These are phyloP conservation scores for Trichacis sp. DNA, from an alignment of 2,888 invertebrate species.

Conservation along the genomic window DNA sequence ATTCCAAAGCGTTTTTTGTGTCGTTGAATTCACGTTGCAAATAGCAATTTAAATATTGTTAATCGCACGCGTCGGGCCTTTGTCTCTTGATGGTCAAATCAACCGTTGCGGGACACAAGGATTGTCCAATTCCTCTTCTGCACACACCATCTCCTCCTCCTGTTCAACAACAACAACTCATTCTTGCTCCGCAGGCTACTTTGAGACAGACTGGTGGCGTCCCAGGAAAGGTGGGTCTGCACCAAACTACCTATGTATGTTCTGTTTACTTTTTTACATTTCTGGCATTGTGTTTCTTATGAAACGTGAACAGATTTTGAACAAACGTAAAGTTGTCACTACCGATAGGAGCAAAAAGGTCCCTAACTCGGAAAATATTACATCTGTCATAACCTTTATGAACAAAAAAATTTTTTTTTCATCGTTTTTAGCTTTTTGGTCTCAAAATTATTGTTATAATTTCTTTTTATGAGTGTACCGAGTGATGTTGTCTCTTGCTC, in stretches of 20 bases:
- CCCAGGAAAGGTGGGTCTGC: constrained; percentile 91
- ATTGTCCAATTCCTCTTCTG: constrained; percentile 81
- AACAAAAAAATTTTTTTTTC: too few relatives aligned
- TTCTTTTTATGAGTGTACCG: too few relatives aligned
- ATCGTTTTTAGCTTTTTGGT: too few relatives aligned
- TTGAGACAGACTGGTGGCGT: constrained; percentile 96
- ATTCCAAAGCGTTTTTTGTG: constrained; percentile 18
- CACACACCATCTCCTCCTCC: constrained; percentile 70
- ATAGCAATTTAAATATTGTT: constrained; percentile 45
- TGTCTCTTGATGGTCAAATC: constrained; percentile 56
- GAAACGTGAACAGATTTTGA: neutral
- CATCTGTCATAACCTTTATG: too few relatives aligned
- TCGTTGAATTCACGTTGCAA: constrained; percentile 62
- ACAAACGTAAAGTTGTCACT: constrained; percentile 21
- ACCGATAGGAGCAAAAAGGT: too few relatives aligned
- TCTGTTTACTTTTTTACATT: constrained; percentile 50
- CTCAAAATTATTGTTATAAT: too few relatives aligned
- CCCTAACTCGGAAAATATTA: too few relatives aligned
- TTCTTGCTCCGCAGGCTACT: constrained; percentile 89
- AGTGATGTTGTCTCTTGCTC: too few relatives aligned
- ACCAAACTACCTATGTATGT: constrained; percentile 70
- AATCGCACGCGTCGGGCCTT: constrained; percentile 65
- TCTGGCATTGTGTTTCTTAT: constrained; percentile 44
- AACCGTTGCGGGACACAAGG: constrained; percentile 71
- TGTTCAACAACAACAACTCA: constrained; percentile 69